Conservation (phyloP, 2,797 vertebrate genomes). For the Sebastes iracundus region DNA sequence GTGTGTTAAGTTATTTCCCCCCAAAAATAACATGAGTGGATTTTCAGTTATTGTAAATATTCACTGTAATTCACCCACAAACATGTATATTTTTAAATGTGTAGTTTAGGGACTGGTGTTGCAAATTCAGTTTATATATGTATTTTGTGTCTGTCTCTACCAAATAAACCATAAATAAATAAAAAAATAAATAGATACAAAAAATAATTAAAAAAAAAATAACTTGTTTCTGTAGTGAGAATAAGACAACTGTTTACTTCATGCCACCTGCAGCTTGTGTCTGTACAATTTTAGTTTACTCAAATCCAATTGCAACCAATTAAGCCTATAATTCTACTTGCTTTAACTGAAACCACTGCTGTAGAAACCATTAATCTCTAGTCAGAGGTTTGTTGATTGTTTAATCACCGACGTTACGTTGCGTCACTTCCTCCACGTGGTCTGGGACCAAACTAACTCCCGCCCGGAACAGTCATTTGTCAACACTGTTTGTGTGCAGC, state of each 20-base stretch:
- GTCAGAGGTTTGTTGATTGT: background rate
- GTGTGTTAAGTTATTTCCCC: background rate
- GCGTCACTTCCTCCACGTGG: constrained; percentile 74
- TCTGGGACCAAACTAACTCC: constrained; percentile 57
- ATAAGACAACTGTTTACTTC: background rate
- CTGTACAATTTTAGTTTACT: background rate
- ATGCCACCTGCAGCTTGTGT: background rate
- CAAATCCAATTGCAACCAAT: no score
- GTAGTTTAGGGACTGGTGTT: no score
- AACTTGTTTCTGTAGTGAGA: background rate
- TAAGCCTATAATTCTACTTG: no score
- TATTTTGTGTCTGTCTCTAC: no score
- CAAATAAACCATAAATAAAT: no score
- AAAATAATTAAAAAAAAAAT: accelerated
- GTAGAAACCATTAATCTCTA: no score
- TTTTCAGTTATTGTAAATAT: background rate
- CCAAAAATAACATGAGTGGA: background rate
- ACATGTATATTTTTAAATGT: background rate
- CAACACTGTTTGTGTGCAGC: constrained; percentile 25
- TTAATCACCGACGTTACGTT: background rate
- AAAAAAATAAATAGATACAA: no score
- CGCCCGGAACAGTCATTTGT: constrained; percentile 68
- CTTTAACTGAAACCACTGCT: no score
- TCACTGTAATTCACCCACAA: background rate
- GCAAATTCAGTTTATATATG: no score